Evolutionary conservation across 2,888 invertebrate species (phyloP).

Genomic region (Agrilus biguttatus): DNA sequence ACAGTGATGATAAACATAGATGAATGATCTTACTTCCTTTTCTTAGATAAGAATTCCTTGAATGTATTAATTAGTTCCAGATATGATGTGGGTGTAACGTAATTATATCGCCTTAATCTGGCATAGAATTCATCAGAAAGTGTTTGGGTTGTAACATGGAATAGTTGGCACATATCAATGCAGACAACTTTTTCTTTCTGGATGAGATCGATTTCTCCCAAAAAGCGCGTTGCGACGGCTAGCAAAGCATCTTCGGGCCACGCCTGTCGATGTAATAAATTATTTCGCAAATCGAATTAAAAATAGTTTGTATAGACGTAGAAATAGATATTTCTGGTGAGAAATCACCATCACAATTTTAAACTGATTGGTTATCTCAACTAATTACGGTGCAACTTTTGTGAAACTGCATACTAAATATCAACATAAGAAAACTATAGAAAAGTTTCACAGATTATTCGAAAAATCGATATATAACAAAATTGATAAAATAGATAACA

Average conservation of each 20-base stretch:
- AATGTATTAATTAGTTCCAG: conserved; percentile 84
- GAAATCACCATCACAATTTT: too few species aligned
- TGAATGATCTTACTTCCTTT: conserved; percentile 46
- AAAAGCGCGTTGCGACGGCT: conserved; percentile 74
- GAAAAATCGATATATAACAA: too few species aligned
- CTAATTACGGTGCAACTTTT: too few species aligned
- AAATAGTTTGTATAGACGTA: too few species aligned
- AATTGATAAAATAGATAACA: too few species aligned
- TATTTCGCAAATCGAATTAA: too few species aligned
- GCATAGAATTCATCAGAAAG: conserved; percentile 50
- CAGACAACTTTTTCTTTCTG: conserved; percentile 60
- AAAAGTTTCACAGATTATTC: too few species aligned
- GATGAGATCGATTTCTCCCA: conserved; percentile 65
- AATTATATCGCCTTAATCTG: conserved; percentile 62
- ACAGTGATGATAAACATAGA: too few species aligned
- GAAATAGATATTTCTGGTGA: too few species aligned
- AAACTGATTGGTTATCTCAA: too few species aligned
- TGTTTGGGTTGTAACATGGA: conserved; percentile 70
- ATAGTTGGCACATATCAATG: conserved; percentile 79
- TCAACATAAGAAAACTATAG: too few species aligned
- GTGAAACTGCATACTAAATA: too few species aligned
- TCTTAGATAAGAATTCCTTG: conserved; percentile 59
- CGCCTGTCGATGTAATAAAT: conserved; percentile 34
- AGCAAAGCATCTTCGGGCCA: conserved; percentile 90
- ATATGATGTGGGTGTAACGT: conserved; percentile 89